Evolutionary conservation across 1,140 invertebrate species (phyloP), one percentile per base, ranked within the genome.

Genomic region (Mesaphorura yosii): DNA sequence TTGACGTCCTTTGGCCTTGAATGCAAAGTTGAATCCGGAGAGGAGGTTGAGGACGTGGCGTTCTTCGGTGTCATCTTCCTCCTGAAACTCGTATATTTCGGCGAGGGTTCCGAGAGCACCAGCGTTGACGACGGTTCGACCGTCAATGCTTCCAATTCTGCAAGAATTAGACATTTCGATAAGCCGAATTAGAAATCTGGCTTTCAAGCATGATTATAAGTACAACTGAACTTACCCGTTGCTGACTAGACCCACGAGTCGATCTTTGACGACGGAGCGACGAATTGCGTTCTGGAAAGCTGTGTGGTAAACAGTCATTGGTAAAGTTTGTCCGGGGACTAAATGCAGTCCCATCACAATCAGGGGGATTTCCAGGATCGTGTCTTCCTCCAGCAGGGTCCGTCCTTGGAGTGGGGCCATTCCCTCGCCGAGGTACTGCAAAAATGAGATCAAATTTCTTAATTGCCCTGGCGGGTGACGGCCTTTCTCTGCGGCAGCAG

Each of bases 271-370:
- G 22, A 81, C 73, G 48, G 54, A 63, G 74, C 73, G n/a, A 67
- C 66, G 53, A 69, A 69, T 29, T 78, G 65, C 76, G 80, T 78
- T 29, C 73, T 68, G 28, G 78, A 73, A 34, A 69, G 70, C 25
- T 69, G 66, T 25, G 37, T 76, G 72, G 56, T 74, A 77, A n/a
- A 82, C 70, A 55, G 79, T 77, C 20, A 86, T 72, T 1, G 83
- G 83, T 25, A 86, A 66, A 22, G 77, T 82, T 66, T 85, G 81
- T 6, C 82, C 82, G 23, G 83, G 83, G 51, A 84, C 76, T 29
- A 81, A 64, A 12, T 84, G 71, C 25, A 83, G 69, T 37, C 76
- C 75, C 37, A 76, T 71, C 41, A 73, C 67, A 23, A 84, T 67
- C 20, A 85, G 61, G 10, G 82, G 80, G 28, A 86, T 54, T 28